These are phyloP conservation scores for Aculops lycopersici DNA, from an alignment of 1,140 invertebrate species.

Conservation along the genomic window DNA sequence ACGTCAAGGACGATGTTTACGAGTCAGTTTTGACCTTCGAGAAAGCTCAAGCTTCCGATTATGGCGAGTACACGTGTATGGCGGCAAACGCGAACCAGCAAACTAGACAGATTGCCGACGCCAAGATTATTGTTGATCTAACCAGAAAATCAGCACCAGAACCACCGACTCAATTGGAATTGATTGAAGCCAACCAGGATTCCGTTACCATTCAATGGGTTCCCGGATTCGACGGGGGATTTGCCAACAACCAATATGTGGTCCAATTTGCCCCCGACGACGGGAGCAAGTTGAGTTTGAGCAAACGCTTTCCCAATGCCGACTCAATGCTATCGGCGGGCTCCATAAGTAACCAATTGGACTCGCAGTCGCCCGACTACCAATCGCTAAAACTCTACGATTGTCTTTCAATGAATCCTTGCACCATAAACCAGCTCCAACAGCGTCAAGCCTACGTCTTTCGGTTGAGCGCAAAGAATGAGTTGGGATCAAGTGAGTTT, in stretches of 20 bases:
- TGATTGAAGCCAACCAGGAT: constrained; percentile 20
- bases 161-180: constrained; percentile 30
- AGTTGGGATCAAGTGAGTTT: constrained; percentile 11
- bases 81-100: constrained; percentile 27
- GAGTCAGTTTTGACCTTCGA: constrained; percentile 39
- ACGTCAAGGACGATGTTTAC: constrained; percentile 49
- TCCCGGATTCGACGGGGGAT: constrained; percentile 55
- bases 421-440: constrained; percentile 30
- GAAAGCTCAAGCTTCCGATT: constrained; percentile 35
- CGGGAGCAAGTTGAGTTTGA: constrained; percentile 25
- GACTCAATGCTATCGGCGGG: neutral
- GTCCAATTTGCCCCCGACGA: constrained; percentile 23
- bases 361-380: too few relatives aligned
- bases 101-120: constrained; percentile 22
- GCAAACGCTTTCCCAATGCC: too few relatives aligned
- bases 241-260: constrained; percentile 39
- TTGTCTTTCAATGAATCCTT: constrained; percentile 49
- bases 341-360: too few relatives aligned
- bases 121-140: constrained; percentile 36
- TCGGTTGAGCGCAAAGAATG: constrained; percentile 12
- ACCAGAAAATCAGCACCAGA: constrained; percentile 27
- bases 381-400: too few relatives aligned
- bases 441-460: constrained; percentile 11
- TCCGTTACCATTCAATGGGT: constrained; percentile 45
- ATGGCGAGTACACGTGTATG: constrained; percentile 57